phyloP scores from a whole-genome alignment of 2,113 vertebrate species.

The Cheirogaleus medius region DNA sequence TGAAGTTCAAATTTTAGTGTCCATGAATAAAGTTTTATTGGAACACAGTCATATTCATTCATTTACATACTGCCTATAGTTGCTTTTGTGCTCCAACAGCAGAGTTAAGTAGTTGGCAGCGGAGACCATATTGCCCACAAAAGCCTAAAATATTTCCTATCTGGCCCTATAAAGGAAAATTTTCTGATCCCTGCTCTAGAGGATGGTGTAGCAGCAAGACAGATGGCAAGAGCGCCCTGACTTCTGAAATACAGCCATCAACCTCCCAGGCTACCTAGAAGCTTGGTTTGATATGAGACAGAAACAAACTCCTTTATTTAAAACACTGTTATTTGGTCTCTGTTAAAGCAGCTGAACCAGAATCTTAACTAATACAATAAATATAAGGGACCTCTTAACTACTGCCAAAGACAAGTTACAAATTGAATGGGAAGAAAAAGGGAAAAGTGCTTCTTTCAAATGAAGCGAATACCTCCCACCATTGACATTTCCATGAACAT shows the following conservation, averaged over 20 bases:
- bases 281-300: background rate
- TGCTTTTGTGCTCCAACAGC: background rate
- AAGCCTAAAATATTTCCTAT: background rate
- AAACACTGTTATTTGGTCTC: background rate
- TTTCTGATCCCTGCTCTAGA: background rate
- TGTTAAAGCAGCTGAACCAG: background rate
- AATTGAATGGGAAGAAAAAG: background rate
- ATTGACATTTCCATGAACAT: background rate
- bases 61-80: background rate
- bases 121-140: background rate
- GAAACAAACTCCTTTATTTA: background rate
- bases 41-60: background rate
- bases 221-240: background rate
- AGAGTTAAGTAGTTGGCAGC: background rate
- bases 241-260: background rate
- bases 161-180: background rate
- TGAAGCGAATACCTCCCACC: background rate
- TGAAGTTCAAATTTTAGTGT: conserved; percentile 4
- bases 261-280: background rate
- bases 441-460: background rate
- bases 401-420: background rate
- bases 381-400: background rate
- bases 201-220: background rate
- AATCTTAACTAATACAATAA: background rate
- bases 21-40: background rate